Conservation (phyloP, 92 coral and sea anemone genomes). For the Phenganax stokvisi region DNA sequence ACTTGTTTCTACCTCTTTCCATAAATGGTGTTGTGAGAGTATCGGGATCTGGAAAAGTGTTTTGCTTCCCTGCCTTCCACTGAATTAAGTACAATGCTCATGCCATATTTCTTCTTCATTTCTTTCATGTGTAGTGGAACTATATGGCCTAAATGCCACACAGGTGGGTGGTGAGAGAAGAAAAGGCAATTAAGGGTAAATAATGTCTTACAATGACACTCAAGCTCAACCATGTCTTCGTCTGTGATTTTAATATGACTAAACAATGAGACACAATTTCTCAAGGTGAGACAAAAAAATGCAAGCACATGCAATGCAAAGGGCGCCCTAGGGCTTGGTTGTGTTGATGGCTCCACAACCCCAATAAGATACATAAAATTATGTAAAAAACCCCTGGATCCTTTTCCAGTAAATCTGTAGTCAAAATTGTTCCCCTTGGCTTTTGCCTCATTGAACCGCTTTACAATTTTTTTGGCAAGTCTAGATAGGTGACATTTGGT, state of each 20-base stretch:
- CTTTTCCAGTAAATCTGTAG: too few relatives aligned
- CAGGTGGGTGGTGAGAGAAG: conserved; percentile 20
- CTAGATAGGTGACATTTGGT: too few relatives aligned
- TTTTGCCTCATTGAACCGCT: neutral
- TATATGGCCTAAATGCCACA: conserved; percentile 31
- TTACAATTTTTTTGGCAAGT: too few relatives aligned
- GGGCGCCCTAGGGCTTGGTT: conserved; percentile 10
- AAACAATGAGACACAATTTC: neutral
- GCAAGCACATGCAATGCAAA: conserved; percentile 41
- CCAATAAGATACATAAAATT: too few relatives aligned
- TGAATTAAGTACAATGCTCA: conserved; percentile 37
- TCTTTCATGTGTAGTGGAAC: conserved; percentile 42
- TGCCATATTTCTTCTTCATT: conserved; percentile 34
- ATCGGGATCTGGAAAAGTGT: too few relatives aligned
- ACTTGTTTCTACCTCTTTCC: too few relatives aligned
- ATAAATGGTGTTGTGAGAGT: too few relatives aligned
- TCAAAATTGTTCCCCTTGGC: too few relatives aligned
- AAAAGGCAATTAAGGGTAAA: conserved; percentile 19
- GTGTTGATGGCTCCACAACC: too few relatives aligned
- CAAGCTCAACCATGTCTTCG: conserved; percentile 15
- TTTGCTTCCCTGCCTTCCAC: neutral
- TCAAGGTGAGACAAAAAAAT: neutral
- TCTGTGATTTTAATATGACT: neutral
- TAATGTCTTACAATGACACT: neutral
- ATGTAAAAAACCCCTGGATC: too few relatives aligned